phyloP scores from a whole-genome alignment of 2,888 invertebrate genomes.

The Seira sanloemensis region DNA sequence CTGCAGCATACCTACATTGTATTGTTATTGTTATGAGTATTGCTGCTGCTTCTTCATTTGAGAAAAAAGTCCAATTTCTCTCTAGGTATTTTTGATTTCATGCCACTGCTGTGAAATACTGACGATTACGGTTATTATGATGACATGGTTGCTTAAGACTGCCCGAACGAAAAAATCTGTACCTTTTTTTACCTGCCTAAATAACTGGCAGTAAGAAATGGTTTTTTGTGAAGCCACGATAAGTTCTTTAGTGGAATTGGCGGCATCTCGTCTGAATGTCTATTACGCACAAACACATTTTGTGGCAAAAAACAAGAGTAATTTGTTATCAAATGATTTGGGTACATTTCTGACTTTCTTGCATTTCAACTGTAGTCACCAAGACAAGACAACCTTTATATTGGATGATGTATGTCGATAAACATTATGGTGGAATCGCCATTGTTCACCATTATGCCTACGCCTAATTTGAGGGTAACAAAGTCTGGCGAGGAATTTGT shows the following conservation, averaged over 20 bases:
- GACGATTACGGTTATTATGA: not conserved
- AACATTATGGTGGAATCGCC: not conserved
- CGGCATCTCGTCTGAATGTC: constrained; percentile 15
- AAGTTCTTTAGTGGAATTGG: not conserved
- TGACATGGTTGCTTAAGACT: not conserved
- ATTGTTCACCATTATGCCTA: not conserved
- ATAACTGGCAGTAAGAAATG: no score
- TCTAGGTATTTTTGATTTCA: not conserved
- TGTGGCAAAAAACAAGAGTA: constrained; percentile 46
- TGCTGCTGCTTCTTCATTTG: not conserved
- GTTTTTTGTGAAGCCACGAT: not conserved
- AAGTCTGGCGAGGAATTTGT: not conserved
- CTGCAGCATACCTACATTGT: not conserved
- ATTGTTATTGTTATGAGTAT: not conserved
- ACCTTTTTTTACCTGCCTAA: no score
- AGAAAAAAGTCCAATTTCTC: not conserved
- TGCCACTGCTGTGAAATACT: not conserved
- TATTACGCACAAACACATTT: constrained; percentile 4
- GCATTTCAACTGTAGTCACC: not conserved
- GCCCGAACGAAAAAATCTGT: not conserved
- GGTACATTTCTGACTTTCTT: not conserved
- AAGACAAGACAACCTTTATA: not conserved
- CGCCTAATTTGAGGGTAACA: not conserved
- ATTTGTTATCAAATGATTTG: constrained; percentile 45
- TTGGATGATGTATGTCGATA: not conserved